Evolutionary conservation across 2,113 vertebrate genomes (phyloP).

Genomic region (Oostethus manadensis): DNA sequence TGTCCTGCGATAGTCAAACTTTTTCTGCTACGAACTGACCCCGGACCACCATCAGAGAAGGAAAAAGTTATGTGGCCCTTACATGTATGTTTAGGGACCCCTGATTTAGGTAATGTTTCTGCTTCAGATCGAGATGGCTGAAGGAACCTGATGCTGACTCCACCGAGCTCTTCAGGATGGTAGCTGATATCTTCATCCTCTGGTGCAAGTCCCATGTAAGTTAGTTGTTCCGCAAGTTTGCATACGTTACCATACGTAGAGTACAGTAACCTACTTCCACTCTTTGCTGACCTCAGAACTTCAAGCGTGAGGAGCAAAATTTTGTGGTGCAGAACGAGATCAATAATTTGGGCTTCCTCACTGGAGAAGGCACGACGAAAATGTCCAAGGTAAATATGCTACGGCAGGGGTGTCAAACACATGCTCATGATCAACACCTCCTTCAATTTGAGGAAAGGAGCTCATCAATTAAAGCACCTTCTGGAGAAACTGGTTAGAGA

Average conservation of each 20-base stretch:
- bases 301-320: constrained; percentile 98
- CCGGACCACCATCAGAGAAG: no score
- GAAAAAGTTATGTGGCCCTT: no score
- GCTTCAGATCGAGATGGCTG: constrained; percentile 85
- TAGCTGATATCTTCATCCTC: constrained; percentile 94
- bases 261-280: not conserved
- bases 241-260: not conserved
- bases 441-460: no score
- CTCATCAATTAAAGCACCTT: no score
- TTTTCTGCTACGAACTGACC: no score
- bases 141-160: constrained; percentile 86
- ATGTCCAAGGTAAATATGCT: constrained; percentile 86
- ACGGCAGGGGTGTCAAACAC: no score
- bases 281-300: constrained; percentile 76
- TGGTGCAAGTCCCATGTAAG: constrained; percentile 98
- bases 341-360: constrained; percentile 96
- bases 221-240: not conserved
- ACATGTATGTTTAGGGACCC: no score
- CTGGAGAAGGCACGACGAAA: constrained; percentile 88
- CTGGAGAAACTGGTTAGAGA: no score
- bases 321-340: constrained; percentile 99
- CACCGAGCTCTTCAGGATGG: constrained; percentile 94
- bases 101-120: not conserved
- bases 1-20: no score
- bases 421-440: no score